Evolutionary conservation across 2,113 vertebrate genomes (phyloP), one percentile per base, ranked within the genome.

Genomic region (Ochotona princeps): DNA sequence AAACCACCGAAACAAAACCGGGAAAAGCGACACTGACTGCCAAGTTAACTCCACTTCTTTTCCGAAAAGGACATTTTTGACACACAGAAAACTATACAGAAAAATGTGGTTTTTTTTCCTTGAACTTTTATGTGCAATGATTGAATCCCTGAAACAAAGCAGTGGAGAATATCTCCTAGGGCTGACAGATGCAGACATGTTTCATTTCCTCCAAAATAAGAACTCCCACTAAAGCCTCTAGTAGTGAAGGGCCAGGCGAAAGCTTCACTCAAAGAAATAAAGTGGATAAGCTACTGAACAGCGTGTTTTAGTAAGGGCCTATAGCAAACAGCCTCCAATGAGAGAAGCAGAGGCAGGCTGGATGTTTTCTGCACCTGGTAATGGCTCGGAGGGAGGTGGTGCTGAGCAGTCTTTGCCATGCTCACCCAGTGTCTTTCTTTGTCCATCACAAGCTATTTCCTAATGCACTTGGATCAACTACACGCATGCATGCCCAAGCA

Each of bases 401-500:
- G 57, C 30, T 44, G 35, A 6, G 35, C 47, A 84, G 90, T 32
- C 11, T 25, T 28, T 2, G 2, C n/a, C 23, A 67, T 61, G 47
- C 70, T 61, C 20, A 8, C 38, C 17, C 21, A 70, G 60, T 4
- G 4, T 17, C 30, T 63, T 76, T 81, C 91, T 65, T 51, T 57
- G 1, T 14, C 47, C 66, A 83, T 60, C 57, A 79, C 76, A 92
- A 66, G 78, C 21, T 61, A 18, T 32, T 81, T 75, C 38, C 89
- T 72, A 85, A 81, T 74, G 75, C 75, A 65, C 57, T 80, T 87
- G 25, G 51, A 67, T n/a, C 72, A 91, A 82, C 17, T 65, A 54
- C 67, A 69, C 91, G 95, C 95, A 44, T 44, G 38, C 38, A 6
- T 44, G 38, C 93, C 91, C 90, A 91, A 92, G 86, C 54, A 79